These are phyloP conservation scores for Arge pagana DNA, from an alignment of 2,888 invertebrate species.

Conservation along the genomic window DNA sequence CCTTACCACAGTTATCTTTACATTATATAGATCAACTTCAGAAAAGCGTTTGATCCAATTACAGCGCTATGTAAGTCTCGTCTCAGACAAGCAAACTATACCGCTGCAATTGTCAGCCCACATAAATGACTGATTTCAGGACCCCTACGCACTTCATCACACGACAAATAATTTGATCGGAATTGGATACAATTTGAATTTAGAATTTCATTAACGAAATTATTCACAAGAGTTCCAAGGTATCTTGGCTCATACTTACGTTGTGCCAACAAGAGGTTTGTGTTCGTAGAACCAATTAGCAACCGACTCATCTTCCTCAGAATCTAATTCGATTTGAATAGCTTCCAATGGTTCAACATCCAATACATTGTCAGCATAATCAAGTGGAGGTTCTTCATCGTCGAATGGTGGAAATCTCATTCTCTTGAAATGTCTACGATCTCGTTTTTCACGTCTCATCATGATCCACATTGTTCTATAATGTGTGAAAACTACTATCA, in stretches of 20 bases:
- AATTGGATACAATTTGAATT: no score
- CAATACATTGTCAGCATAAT: constrained; percentile 98
- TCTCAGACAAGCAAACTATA: constrained; percentile 43
- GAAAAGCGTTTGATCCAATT: constrained; percentile 49
- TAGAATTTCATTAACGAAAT: background rate
- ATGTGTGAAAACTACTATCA: no score
- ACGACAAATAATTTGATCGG: constrained; percentile 5
- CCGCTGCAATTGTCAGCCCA: constrained; percentile 48
- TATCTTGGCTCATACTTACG: constrained; percentile 60
- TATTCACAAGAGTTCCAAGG: background rate
- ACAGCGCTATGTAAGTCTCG: constrained; percentile 36
- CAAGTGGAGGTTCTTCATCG: constrained; percentile 98
- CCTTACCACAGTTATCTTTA: no score
- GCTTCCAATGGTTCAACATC: constrained; percentile 99
- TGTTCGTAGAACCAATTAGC: constrained; percentile 99
- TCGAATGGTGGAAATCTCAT: constrained; percentile 99
- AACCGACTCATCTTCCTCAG: constrained; percentile 90
- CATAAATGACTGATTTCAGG: constrained; percentile 55
- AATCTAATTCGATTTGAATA: constrained; percentile 96
- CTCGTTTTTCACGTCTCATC: constrained; percentile 99
- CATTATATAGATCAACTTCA: constrained; percentile 5
- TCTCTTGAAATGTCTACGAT: constrained; percentile 97
- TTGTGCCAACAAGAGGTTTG: constrained; percentile 91
- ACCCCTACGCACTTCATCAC: constrained; percentile 59
- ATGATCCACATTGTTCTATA: constrained; percentile 99